Evolutionary conservation across 2,888 invertebrate species (phyloP), one percentile per base, ranked within the genome.

Genomic region (Noctua janthina): DNA sequence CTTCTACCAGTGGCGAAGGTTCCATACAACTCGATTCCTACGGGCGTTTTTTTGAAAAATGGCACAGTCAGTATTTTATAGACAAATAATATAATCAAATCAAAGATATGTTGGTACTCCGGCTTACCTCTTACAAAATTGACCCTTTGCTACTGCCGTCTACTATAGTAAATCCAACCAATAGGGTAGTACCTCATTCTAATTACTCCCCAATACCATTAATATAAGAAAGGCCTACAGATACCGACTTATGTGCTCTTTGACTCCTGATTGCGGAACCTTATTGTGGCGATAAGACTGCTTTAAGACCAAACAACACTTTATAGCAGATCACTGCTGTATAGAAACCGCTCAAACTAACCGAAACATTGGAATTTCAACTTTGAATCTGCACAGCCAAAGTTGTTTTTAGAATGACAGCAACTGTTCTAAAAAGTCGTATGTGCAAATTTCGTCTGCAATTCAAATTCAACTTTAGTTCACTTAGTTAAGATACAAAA

Each of bases 201-300:
- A 85, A 85, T 83, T 79, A 76, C 75, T 66, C 35, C n/a, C 76
- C 64, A 79, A 86, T 74, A 81, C 66, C 84, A 78, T 78, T 72
- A 76, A 86, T 74, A 70, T 68, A 77, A 69, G 78, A 68, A 75
- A 76, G 74, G 74, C 74, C 78, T 81, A 82, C 62, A 67, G 79
- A 84, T 62, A 70, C 81, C 76, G 75, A 54, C 62, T 76, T 66
- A 72, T 64, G 73, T 78, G 85, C 81, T 82, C 79, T 81, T 87
- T 80, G 83, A 82, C 82, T 78, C 81, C 74, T 76, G 88, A 89
- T 88, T 87, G 64, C 81, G 79, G 81, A 68, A 87, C 82, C 87
- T 88, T 89, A 89, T 88, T 85, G 87, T 89, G 29, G 54, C 76
- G 89, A 89, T 89, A 89, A 89, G 85, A 73, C 80, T 83, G 43